phyloP scores from a whole-genome alignment of 2,113 vertebrate species.

The Tragelaphus scriptus region DNA sequence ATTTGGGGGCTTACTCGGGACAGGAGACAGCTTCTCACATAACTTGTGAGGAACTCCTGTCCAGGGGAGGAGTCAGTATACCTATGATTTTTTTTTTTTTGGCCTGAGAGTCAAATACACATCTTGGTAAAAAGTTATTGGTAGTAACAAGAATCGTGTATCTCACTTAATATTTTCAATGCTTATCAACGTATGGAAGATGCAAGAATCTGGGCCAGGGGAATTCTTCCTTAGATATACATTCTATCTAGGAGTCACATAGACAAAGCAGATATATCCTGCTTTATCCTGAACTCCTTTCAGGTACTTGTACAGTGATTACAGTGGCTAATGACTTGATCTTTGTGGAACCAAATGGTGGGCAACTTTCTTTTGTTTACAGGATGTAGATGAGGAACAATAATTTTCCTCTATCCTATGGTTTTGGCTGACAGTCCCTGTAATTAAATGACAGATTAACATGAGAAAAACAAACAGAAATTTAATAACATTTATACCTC shows the following conservation, averaged over 20 bases:
- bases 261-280: background rate
- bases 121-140: background rate
- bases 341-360: background rate
- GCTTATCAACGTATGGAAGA: background rate
- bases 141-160: background rate
- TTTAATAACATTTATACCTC: background rate
- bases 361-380: background rate
- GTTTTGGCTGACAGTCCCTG: background rate
- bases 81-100: background rate
- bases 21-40: background rate
- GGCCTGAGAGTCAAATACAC: background rate
- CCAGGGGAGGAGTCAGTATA: background rate
- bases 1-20: background rate
- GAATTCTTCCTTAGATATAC: background rate
- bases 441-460: background rate
- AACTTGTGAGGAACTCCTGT: background rate
- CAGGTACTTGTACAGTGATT: background rate
- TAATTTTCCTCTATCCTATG: background rate
- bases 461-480: background rate
- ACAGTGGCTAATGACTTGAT: background rate
- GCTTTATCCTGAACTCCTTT: background rate
- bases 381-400: background rate
- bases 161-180: background rate
- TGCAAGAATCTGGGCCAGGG: background rate
- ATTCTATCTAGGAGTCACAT: background rate